Conservation (phyloP, 1,140 invertebrate species). For the Hydropsyche tenuis region DNA sequence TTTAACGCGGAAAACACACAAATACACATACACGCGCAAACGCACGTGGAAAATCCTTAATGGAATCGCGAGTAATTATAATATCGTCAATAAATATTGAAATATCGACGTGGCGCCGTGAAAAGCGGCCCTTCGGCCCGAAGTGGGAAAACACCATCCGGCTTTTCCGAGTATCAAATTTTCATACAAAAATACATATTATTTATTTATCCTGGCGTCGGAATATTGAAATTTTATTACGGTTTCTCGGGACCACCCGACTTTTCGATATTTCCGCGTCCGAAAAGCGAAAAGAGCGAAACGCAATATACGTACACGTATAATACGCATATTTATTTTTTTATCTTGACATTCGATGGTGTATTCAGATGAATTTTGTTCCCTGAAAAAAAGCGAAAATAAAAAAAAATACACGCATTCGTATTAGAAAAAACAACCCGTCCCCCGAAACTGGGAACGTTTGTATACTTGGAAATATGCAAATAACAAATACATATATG, state of each 20-base stretch:
- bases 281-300: not conserved
- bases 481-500: no score
- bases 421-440: no score
- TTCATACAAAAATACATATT: conserved; percentile 28
- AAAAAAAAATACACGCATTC: no score
- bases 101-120: not conserved
- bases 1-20: not conserved
- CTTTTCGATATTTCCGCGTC: conserved; percentile 18
- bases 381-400: no score
- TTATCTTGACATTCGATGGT: conserved; percentile 13
- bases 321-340: conserved; percentile 20
- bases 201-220: conserved; percentile 13
- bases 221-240: conserved; percentile 28
- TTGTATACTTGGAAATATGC: no score
- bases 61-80: conserved; percentile 18
- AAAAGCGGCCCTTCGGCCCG: not conserved
- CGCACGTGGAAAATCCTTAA: not conserved
- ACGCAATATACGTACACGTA: not conserved
- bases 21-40: no score
- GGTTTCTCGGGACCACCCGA: not conserved
- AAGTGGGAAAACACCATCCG: not conserved
- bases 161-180: conserved; percentile 16
- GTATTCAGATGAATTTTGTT: not conserved
- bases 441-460: no score
- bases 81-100: conserved; percentile 31